These are phyloP conservation scores for Agrilus cyanescens DNA, from an alignment of 2,888 invertebrate genomes.

Conservation along the genomic window DNA sequence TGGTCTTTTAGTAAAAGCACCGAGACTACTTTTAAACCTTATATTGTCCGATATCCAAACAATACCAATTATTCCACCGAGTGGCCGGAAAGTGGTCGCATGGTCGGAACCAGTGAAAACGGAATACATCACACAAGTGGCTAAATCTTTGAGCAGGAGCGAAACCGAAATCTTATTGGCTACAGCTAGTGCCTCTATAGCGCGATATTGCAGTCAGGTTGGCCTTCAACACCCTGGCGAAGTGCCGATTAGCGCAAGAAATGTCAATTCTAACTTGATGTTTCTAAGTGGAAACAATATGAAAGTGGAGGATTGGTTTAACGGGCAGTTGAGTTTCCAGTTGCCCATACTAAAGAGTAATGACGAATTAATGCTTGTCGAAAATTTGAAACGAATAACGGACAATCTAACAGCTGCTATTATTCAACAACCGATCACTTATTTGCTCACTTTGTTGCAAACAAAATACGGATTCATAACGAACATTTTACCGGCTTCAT, in stretches of 20 bases:
- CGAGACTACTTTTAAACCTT: constrained; percentile 44
- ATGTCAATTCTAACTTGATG: constrained; percentile 40
- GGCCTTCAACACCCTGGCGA: constrained; percentile 40
- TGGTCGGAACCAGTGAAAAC: constrained; percentile 57
- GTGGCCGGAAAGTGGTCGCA: constrained; percentile 59
- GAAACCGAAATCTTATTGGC: constrained; percentile 52
- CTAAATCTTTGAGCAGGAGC: constrained; percentile 46
- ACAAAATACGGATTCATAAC: constrained; percentile 47
- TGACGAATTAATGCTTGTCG: constrained; percentile 23
- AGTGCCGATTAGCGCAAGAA: constrained; percentile 50
- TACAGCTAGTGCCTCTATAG: constrained; percentile 50
- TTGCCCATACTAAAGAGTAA: constrained; percentile 42
- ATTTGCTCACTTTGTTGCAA: constrained; percentile 41
- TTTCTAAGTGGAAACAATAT: constrained; percentile 40
- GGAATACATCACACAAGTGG: constrained; percentile 44
- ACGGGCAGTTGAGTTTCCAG: constrained; percentile 54
- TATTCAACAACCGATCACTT: constrained; percentile 40
- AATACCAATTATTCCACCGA: constrained; percentile 51
- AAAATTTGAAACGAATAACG: constrained; percentile 32
- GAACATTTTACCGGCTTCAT: constrained; percentile 47
- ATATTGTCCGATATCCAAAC: constrained; percentile 43
- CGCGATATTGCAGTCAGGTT: constrained; percentile 47
- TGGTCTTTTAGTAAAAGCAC: constrained; percentile 37
- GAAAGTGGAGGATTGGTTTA: constrained; percentile 33
- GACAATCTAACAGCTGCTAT: constrained; percentile 35